Conservation (phyloP, 35 echinoderm and acorn worm species). For the Ophioderma brevispina region DNA sequence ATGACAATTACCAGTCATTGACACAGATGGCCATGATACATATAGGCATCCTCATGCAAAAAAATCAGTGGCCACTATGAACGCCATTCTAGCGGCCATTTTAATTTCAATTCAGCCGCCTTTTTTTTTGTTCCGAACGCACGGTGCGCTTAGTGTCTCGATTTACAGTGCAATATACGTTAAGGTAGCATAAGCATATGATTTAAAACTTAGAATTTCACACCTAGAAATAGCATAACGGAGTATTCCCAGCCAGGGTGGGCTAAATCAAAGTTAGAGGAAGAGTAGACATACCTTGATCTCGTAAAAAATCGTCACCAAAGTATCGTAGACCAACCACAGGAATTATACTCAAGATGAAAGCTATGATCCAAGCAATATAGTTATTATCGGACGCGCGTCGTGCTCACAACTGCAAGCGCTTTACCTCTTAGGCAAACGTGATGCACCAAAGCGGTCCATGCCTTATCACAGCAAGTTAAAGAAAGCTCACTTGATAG, state of each 20-base stretch:
- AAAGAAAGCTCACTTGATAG: conserved; percentile 66
- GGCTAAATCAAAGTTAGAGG: conserved; percentile 69
- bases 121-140: conserved; percentile 1
- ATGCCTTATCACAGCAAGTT: conserved; percentile 36
- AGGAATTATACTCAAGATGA: conserved; percentile 21
- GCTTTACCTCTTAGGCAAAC: neutral
- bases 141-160: conserved; percentile 13
- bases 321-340: conserved; percentile 30
- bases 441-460: conserved; percentile 56
- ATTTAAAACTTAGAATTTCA: conserved; percentile 30
- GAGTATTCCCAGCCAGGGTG: conserved; percentile 51
- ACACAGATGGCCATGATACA: conserved; percentile 57
- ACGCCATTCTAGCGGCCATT: conserved; percentile 57
- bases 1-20: conserved; percentile 6
- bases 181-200: conserved; percentile 40
- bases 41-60: conserved; percentile 70
- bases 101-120: conserved; percentile 41
- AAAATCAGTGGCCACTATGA: conserved; percentile 59
- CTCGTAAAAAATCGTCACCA: conserved; percentile 75
- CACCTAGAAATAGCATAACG: conserved; percentile 44
- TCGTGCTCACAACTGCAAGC: neutral
- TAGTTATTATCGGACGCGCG: neutral
- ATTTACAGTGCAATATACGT: conserved; percentile 39
- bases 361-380: conserved; percentile 2
- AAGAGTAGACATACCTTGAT: conserved; percentile 87